A percentile compares a stretch with the other conserved stretches of the same genome.
Evolutionary conservation across 1,140 invertebrate species (phyloP).

Genomic region (Caenorhabditis briggsae): DNA sequence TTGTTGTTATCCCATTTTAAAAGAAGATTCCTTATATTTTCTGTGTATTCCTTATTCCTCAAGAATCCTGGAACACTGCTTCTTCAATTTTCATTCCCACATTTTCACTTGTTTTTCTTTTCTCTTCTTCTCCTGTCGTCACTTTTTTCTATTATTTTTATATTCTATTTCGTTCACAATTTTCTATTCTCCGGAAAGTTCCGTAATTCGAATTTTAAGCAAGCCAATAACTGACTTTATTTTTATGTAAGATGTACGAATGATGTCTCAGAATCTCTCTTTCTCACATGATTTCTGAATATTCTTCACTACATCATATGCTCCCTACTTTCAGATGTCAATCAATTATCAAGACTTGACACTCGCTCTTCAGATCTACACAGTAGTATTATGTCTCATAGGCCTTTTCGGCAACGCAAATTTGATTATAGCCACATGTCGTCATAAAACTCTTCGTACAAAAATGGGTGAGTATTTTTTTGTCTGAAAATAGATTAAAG

Average conservation of each 20-base stretch:
- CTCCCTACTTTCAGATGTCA: background rate
- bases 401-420: slow-evolving; percentile 21
- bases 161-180: too few relatives aligned
- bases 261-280: background rate
- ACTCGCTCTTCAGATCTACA: background rate
- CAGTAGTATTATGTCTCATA: background rate
- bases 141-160: background rate
- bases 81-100: slow-evolving; percentile 2
- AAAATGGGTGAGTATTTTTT: slow-evolving; percentile 20
- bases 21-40: too few relatives aligned
- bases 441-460: background rate
- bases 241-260: background rate
- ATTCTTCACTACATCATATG: too few relatives aligned
- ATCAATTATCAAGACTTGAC: slow-evolving; percentile 27
- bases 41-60: background rate
- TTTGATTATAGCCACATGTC: slow-evolving; percentile 21
- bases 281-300: background rate
- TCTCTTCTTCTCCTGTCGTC: background rate
- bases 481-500: background rate
- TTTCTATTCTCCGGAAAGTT: too few relatives aligned
- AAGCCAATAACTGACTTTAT: background rate
- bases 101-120: background rate
- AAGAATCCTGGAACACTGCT: background rate
- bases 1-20: background rate
- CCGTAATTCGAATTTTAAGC: background rate